Evolutionary conservation across 2,113 vertebrate genomes (phyloP).

Genomic region (Ranitomeya variabilis): DNA sequence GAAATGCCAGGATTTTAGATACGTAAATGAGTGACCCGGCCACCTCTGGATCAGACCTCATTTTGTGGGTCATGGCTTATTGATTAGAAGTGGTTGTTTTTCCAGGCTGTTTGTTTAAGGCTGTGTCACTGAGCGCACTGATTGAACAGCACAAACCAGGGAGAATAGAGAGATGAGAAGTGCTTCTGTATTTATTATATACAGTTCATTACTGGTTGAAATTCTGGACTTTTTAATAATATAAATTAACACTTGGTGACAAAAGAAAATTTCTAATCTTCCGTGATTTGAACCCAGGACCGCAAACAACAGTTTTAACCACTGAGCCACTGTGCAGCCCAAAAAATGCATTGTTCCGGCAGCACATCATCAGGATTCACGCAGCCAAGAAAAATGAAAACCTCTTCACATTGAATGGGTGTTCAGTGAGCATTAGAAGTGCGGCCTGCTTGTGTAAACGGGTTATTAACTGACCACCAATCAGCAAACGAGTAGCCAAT

Average conservation of each 20-base stretch:
- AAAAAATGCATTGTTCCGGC: too few relatives aligned
- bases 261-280: neutral
- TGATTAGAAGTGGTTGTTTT: conserved; percentile 33
- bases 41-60: conserved; percentile 12
- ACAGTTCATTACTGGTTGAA: neutral
- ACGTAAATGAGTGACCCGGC: conserved; percentile 6
- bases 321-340: too few relatives aligned
- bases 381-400: too few relatives aligned
- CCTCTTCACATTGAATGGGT: too few relatives aligned
- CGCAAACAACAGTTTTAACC: too few relatives aligned
- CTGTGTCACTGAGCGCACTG: neutral
- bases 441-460: too few relatives aligned
- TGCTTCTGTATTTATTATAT: neutral
- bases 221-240: neutral
- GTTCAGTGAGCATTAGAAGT: too few relatives aligned
- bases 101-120: conserved; percentile 41
- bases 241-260: neutral
- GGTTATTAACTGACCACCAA: too few relatives aligned
- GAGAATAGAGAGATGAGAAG: neutral
- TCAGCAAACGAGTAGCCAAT: too few relatives aligned
- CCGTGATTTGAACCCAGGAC: too few relatives aligned
- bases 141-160: neutral
- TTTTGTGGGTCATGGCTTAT: conserved; percentile 35
- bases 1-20: neutral
- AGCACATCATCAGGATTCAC: too few relatives aligned